Evolutionary conservation across 2,888 invertebrate genomes (phyloP).

Genomic region (Platycnemis pennipes): DNA sequence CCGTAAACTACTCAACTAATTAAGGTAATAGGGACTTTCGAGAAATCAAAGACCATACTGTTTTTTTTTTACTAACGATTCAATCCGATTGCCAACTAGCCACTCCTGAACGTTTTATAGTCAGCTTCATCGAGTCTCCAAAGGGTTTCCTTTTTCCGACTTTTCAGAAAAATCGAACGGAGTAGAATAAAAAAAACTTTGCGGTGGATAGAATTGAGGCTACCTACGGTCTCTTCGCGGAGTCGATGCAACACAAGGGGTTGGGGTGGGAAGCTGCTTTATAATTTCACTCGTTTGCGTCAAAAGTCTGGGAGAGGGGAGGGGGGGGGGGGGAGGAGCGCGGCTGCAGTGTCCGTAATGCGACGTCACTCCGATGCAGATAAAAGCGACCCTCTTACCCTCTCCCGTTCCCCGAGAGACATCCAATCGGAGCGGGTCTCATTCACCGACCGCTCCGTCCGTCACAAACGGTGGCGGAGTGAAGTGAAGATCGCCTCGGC

Average conservation of each 20-base stretch:
- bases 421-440: background rate
- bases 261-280: background rate
- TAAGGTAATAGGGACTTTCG: too few species aligned
- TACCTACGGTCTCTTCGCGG: background rate
- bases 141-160: too few species aligned
- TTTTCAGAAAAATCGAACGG: background rate
- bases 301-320: background rate
- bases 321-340: background rate
- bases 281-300: slow-evolving; percentile 28
- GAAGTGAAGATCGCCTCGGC: background rate
- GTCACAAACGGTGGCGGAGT: background rate
- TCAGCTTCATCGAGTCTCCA: too few species aligned
- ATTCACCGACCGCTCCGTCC: background rate
- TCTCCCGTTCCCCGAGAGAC: background rate
- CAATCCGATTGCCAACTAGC: too few species aligned
- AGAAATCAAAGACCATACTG: too few species aligned
- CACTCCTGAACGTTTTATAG: too few species aligned
- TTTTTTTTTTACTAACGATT: too few species aligned
- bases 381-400: background rate
- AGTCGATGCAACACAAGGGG: background rate
- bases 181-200: background rate
- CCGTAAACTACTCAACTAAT: too few species aligned
- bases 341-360: background rate
- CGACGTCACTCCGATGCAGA: slow-evolving; percentile 30
- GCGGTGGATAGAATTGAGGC: background rate